Conservation (phyloP, 2,113 vertebrate species). For the Xenus cinereus region DNA sequence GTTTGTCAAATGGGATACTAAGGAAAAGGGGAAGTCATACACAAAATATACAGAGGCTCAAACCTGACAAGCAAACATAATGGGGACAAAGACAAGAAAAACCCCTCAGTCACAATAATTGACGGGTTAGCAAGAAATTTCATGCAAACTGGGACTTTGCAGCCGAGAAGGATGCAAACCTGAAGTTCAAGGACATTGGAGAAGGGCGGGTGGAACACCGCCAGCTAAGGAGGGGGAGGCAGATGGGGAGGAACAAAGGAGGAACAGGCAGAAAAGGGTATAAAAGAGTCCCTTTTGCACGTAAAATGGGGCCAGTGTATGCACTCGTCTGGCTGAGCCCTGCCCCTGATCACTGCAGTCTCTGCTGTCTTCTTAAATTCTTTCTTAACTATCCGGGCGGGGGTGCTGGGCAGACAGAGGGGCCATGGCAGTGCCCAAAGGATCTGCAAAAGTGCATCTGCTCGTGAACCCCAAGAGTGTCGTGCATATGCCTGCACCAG, state of each 20-base stretch:
- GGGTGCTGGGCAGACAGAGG: neutral
- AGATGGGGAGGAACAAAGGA: neutral
- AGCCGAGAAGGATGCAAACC: neutral
- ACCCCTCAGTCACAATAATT: too few relatives aligned
- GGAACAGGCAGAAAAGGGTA: neutral
- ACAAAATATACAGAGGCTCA: neutral
- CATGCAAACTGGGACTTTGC: neutral
- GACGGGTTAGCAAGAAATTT: neutral
- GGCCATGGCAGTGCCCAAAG: fast-evolving
- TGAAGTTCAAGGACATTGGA: neutral
- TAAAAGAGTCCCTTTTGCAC: neutral
- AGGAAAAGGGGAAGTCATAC: neutral
- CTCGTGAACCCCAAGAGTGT: fast-evolving
- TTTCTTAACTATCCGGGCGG: neutral
- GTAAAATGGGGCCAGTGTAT: fast-evolving
- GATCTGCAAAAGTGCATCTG: neutral
- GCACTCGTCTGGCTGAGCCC: neutral
- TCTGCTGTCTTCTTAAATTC: neutral
- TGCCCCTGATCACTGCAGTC: neutral
- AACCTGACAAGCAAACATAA: neutral
- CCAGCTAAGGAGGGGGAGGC: neutral
- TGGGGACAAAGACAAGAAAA: neutral
- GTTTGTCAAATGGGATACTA: neutral
- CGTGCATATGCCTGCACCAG: neutral
- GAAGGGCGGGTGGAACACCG: neutral